Conservation (phyloP, 2,797 vertebrate species). For the Bovichtus diacanthus region DNA sequence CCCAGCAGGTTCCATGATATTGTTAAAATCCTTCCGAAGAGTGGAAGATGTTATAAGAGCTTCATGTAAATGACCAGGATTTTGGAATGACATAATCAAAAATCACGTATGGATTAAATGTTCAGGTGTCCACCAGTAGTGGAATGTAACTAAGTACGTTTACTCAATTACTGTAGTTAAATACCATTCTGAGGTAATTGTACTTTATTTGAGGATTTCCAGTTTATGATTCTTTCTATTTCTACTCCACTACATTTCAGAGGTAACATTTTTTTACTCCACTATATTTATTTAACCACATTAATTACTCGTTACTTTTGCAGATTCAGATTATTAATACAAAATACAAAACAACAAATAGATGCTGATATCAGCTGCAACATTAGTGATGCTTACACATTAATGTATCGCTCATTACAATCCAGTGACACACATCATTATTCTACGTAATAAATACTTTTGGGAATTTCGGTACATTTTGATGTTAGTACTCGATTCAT, state of each 20-base stretch:
- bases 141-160: no score
- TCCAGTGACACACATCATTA: not conserved
- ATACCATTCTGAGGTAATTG: no score
- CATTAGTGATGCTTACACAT: not conserved
- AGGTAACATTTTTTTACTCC: no score
- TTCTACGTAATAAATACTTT: not conserved
- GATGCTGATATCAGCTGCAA: not conserved
- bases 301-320: not conserved
- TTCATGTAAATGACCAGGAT: no score
- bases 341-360: not conserved
- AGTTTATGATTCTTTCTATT: no score
- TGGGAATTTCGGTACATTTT: not conserved
- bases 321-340: not conserved
- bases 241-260: no score
- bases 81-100: no score
- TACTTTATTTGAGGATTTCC: not conserved
- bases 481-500: not conserved
- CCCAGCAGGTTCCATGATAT: not conserved
- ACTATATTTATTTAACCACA: not conserved
- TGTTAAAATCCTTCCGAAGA: not conserved
- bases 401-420: not conserved
- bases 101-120: no score
- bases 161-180: no score
- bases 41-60: no score
- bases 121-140: no score